phyloP scores from a whole-genome alignment of 2,113 vertebrate species.

The Osmerus mordax region DNA sequence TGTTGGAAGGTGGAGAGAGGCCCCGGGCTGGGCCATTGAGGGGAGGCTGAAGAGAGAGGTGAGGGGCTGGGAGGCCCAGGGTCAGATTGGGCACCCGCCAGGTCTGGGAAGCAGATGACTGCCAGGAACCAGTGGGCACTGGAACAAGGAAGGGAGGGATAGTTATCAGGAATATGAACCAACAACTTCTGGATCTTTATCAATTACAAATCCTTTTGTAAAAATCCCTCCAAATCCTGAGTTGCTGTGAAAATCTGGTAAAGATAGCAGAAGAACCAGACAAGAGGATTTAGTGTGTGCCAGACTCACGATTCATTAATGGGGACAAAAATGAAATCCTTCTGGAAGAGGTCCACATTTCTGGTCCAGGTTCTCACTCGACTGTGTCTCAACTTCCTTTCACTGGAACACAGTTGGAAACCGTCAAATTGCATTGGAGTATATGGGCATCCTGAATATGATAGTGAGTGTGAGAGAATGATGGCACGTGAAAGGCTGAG shows the following conservation, averaged over 20 bases:
- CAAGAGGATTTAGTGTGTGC: background rate
- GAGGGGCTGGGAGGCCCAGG: background rate
- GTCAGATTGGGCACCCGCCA: conserved; percentile 66
- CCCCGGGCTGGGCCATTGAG: background rate
- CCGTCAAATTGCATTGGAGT: background rate
- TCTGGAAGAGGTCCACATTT: conserved; percentile 96
- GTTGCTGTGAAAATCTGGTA: background rate
- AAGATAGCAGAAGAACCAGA: background rate
- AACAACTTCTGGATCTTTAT: background rate
- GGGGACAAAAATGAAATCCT: conserved; percentile 98
- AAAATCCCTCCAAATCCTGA: background rate
- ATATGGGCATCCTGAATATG: background rate
- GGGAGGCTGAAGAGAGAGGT: conserved; percentile 4
- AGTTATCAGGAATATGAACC: background rate
- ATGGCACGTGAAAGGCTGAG: too few species aligned
- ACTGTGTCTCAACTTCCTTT: conserved; percentile 86
- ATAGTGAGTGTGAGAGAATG: background rate
- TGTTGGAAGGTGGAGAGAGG: conserved; percentile 25
- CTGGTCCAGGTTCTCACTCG: conserved; percentile 97
- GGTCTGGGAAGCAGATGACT: conserved; percentile 95
- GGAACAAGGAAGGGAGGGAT: background rate
- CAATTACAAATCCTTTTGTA: background rate
- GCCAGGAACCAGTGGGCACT: conserved; percentile 98
- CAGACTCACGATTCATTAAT: conserved; percentile 96
- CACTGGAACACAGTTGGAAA: background rate